Evolutionary conservation across 2,888 invertebrate genomes (phyloP).

Genomic region (Oscheius sp.): DNA sequence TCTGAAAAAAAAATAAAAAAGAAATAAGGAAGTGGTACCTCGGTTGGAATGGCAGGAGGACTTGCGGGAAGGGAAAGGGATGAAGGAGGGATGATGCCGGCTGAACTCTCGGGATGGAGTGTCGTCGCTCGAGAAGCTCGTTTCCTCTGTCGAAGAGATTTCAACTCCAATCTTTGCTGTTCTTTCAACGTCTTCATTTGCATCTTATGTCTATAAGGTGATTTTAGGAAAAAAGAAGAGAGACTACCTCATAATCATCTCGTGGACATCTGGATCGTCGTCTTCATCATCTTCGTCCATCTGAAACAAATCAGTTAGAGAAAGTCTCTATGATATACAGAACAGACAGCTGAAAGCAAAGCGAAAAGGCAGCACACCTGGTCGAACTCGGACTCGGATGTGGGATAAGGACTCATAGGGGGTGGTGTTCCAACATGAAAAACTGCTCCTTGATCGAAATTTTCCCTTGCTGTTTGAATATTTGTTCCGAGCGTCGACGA

Average conservation of each 20-base stretch:
- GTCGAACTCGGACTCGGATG: conserved; percentile 50
- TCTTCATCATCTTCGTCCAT: conserved; percentile 20
- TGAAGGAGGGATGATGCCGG: conserved; percentile 5
- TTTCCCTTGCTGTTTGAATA: conserved; percentile 25
- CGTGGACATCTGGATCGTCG: conserved; percentile 16
- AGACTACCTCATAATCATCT: conserved; percentile 1
- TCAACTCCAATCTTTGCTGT: conserved; percentile 46
- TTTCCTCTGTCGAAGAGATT: conserved; percentile 31
- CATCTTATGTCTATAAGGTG: conserved; percentile 38
- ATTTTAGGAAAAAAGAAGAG: neutral
- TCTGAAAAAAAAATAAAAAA: conserved; percentile 4
- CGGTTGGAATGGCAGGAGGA: conserved; percentile 15
- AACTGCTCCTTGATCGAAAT: conserved; percentile 18
- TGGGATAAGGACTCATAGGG: conserved; percentile 42
- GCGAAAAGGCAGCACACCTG: conserved; percentile 7
- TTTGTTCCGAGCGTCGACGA: conserved; percentile 53
- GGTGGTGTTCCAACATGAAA: conserved; percentile 53
- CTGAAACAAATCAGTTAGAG: neutral
- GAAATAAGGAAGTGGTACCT: neutral
- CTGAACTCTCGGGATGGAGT: neutral
- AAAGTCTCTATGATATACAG: too few species aligned
- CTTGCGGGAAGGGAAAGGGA: conserved; percentile 22
- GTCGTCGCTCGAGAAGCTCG: conserved; percentile 11
- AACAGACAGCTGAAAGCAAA: neutral
- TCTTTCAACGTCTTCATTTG: conserved; percentile 46